A percentile compares a stretch with the other conserved stretches of the same genome.
These are phyloP conservation scores for Ectemnius lituratus DNA, from an alignment of 2,888 invertebrate genomes.

Conservation along the genomic window DNA sequence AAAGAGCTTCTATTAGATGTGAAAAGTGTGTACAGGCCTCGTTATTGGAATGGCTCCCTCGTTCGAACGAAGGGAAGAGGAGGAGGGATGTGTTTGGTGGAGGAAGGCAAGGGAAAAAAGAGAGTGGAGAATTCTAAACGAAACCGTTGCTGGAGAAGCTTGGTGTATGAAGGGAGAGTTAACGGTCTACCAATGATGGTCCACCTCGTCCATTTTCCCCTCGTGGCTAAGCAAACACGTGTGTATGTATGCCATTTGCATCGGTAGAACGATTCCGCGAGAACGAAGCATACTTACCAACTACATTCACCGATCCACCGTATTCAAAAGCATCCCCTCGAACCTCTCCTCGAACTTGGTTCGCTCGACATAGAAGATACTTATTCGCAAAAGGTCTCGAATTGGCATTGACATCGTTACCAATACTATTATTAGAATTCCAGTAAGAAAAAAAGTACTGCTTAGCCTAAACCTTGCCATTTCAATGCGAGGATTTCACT, in stretches of 20 bases:
- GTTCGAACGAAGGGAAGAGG: too few species aligned
- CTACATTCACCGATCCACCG: too few species aligned
- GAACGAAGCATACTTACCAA: too few species aligned
- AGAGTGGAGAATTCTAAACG: slow-evolving; percentile 15
- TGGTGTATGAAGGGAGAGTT: background rate
- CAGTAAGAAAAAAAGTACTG: background rate
- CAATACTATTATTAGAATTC: background rate
- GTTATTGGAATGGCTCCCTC: too few species aligned
- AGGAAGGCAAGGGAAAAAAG: background rate
- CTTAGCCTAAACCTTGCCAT: background rate
- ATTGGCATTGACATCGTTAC: background rate
- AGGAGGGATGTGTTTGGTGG: too few species aligned
- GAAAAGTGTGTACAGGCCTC: too few species aligned
- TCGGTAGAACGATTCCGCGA: too few species aligned
- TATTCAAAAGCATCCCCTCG: too few species aligned
- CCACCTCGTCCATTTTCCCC: background rate
- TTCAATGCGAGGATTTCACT: too few species aligned
- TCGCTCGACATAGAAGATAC: background rate
- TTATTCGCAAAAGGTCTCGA: background rate
- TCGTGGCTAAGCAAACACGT: background rate
- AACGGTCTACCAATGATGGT: background rate
- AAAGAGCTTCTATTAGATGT: too few species aligned
- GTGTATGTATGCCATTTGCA: background rate
- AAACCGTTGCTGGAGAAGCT: slow-evolving; percentile 9
- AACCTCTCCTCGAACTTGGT: too few species aligned